phyloP scores from a whole-genome alignment of 2,888 invertebrate genomes.

The Pharmacophagus antenor region DNA sequence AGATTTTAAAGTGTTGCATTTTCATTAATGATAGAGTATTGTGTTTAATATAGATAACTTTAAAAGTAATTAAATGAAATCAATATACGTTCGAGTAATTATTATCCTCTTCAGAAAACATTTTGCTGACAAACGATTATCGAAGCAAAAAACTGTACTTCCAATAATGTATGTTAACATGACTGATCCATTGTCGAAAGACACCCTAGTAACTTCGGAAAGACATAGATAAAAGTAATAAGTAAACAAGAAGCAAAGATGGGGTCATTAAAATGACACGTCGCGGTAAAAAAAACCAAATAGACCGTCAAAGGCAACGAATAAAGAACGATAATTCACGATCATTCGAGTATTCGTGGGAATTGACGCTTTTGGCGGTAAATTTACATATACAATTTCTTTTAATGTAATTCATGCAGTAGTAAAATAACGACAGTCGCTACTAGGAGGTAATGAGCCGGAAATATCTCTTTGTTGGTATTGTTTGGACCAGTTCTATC shows the following conservation, averaged over 20 bases:
- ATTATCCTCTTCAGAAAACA: no score
- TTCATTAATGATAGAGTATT: no score
- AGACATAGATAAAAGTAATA: constrained; percentile 66
- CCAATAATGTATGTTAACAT: constrained; percentile 56
- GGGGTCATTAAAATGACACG: constrained; percentile 69
- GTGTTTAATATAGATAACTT: no score
- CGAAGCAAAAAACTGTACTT: constrained; percentile 5
- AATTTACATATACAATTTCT: constrained; percentile 50
- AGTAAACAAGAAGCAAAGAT: constrained; percentile 67
- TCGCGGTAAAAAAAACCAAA: constrained; percentile 35
- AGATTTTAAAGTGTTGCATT: no score
- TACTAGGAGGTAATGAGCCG: constrained; percentile 56
- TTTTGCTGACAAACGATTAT: no score
- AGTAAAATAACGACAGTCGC: constrained; percentile 41
- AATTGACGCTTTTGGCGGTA: constrained; percentile 37
- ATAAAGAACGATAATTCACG: constrained; percentile 16
- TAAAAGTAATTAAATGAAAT: no score
- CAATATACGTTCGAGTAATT: no score
- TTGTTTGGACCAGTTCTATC: constrained; percentile 27
- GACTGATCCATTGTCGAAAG: constrained; percentile 68
- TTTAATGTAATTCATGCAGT: constrained; percentile 33
- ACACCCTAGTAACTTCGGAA: constrained; percentile 60
- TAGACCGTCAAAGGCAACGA: constrained; percentile 34
- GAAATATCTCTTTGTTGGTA: constrained; percentile 46
- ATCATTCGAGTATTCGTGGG: constrained; percentile 47